Percentiles rank a stretch among this genome's conserved stretches.
Conservation (phyloP, 2,888 invertebrate species). For the Chromoteleia sp. region DNA sequence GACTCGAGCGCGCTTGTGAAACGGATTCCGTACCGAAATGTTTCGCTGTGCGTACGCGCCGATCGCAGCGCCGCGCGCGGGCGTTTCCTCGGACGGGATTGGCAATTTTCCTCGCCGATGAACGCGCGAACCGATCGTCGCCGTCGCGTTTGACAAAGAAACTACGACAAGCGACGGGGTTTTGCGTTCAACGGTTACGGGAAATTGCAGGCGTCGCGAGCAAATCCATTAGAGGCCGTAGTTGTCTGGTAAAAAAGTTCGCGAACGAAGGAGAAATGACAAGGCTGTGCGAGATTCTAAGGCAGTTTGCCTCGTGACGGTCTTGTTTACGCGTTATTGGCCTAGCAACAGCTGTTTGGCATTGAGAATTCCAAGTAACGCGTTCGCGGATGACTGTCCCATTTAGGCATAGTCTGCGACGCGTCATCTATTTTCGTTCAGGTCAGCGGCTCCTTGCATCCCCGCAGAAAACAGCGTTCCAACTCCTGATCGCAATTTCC, state of each 20-base stretch:
- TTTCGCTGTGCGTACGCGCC: constrained; percentile 31
- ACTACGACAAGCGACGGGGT: not conserved
- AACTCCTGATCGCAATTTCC: no score
- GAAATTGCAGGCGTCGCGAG: constrained; percentile 29
- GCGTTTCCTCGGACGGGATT: constrained; percentile 7
- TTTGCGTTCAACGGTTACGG: constrained; percentile 19
- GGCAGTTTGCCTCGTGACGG: constrained; percentile 63
- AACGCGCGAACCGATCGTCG: not conserved
- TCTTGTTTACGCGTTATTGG: constrained; percentile 78
- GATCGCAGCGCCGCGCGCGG: not conserved
- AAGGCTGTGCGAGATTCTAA: constrained; percentile 51
- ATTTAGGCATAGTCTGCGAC: constrained; percentile 36
- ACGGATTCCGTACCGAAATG: constrained; percentile 32
- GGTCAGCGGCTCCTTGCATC: not conserved
- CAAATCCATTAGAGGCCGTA: constrained; percentile 3
- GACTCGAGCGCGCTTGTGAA: constrained; percentile 39
- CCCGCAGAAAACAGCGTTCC: no score
- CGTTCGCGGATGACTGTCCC: constrained; percentile 35
- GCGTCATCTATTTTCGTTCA: constrained; percentile 12
- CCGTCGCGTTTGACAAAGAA: not conserved
- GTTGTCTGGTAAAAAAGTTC: constrained; percentile 24
- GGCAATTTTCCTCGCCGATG: not conserved
- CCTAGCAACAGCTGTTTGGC: constrained; percentile 81
- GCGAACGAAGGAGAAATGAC: constrained; percentile 56
- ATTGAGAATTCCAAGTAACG: constrained; percentile 66